Conservation (phyloP, 2,113 vertebrate species). For the Pseudois nayaur region DNA sequence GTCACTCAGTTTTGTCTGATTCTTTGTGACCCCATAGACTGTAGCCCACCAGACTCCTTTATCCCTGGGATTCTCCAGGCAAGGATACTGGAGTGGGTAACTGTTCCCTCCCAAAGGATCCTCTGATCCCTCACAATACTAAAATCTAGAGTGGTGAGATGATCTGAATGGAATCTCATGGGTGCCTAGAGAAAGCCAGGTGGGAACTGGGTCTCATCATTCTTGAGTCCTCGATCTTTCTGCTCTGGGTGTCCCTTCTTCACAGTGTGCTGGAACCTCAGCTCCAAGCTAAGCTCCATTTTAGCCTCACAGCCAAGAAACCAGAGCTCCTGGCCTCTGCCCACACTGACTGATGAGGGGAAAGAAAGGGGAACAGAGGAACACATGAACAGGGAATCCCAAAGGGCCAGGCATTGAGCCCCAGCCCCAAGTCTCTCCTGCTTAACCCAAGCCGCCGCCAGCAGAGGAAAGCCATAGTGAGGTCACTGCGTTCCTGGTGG, state of each 20-base stretch:
- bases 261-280: too few species aligned
- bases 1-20: neutral
- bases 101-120: neutral
- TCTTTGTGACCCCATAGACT: neutral
- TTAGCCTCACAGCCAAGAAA: neutral
- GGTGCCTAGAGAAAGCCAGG: neutral
- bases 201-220: neutral
- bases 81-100: neutral
- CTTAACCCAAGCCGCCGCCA: neutral
- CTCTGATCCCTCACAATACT: neutral
- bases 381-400: neutral
- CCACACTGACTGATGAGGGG: neutral
- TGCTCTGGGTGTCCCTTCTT: neutral
- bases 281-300: neutral
- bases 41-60: neutral
- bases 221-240: neutral
- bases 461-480: constrained; percentile 37
- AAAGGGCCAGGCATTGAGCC: neutral
- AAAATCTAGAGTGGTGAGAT: neutral
- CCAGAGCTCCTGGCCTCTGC: neutral
- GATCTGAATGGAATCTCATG: neutral
- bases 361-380: neutral
- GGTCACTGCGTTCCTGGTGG: constrained; percentile 57
- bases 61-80: neutral
- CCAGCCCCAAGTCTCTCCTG: neutral